These are phyloP conservation scores for Heliconius erato DNA, from an alignment of 2,888 invertebrate species.

Conservation along the genomic window DNA sequence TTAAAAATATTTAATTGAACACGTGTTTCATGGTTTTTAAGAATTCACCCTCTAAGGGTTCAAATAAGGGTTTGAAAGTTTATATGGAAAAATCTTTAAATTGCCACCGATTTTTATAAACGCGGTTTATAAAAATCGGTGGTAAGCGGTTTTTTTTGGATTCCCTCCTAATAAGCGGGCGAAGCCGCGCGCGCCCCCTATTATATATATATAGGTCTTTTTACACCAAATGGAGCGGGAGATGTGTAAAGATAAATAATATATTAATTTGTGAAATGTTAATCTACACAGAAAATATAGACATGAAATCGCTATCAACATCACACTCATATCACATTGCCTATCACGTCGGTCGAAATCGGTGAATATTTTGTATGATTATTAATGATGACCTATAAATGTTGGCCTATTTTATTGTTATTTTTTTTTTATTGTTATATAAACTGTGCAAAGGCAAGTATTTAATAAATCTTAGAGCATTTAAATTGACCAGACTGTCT, in stretches of 20 bases:
- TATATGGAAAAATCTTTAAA: too few relatives aligned
- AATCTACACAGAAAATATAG: not conserved
- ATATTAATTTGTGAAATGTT: not conserved
- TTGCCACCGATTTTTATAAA: too few relatives aligned
- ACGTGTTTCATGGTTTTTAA: too few relatives aligned
- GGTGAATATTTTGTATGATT: not conserved
- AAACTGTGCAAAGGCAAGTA: not conserved
- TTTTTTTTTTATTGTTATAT: not conserved
- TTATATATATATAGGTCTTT: not conserved
- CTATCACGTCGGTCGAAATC: not conserved
- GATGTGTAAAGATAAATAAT: not conserved
- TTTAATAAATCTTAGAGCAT: too few relatives aligned
- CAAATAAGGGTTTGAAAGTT: too few relatives aligned
- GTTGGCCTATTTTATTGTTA: not conserved
- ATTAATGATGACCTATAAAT: not conserved
- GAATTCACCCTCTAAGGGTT: too few relatives aligned
- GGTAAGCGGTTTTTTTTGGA: too few relatives aligned
- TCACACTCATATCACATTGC: slow-evolving; percentile 5
- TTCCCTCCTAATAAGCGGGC: too few relatives aligned
- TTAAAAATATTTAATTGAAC: too few relatives aligned
- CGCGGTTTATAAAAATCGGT: too few relatives aligned
- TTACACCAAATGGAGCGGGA: not conserved
- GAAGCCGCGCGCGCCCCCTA: too few relatives aligned
- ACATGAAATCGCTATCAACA: not conserved
- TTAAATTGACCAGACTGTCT: not conserved